Evolutionary conservation across 2,113 vertebrate species (phyloP).

Genomic region (Poeciliopsis prolifica): DNA sequence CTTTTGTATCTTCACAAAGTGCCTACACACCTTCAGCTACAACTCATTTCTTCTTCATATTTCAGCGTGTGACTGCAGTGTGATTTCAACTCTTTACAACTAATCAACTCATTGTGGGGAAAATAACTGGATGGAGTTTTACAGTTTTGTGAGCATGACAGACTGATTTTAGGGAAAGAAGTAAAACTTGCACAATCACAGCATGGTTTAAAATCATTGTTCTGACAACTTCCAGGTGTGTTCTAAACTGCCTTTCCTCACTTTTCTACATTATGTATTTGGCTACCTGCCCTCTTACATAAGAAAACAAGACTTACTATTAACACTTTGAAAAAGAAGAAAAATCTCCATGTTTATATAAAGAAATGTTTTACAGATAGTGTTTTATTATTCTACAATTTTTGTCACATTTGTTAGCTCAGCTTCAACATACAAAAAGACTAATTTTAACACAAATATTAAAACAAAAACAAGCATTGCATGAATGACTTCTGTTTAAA

Average conservation of each 20-base stretch:
- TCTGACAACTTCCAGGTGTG: not conserved
- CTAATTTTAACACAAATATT: not conserved
- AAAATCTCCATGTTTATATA: not conserved
- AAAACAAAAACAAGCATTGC: not conserved
- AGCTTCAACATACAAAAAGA: not conserved
- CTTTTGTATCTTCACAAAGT: too few relatives aligned
- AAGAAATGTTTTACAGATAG: not conserved
- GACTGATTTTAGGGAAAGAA: too few relatives aligned
- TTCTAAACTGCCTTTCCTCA: not conserved
- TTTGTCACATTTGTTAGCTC: not conserved
- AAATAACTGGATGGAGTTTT: too few relatives aligned
- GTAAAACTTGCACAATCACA: too few relatives aligned
- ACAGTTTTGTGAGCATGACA: too few relatives aligned
- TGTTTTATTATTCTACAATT: not conserved
- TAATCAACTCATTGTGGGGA: too few relatives aligned
- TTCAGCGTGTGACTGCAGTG: too few relatives aligned
- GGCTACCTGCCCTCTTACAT: not conserved
- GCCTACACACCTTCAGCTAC: too few relatives aligned
- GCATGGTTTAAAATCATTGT: not conserved
- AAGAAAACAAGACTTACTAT: not conserved
- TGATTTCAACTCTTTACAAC: too few relatives aligned
- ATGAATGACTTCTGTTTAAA: not conserved
- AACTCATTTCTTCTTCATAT: too few relatives aligned
- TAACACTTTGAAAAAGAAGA: not conserved
- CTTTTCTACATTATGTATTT: too few relatives aligned